Conservation (phyloP, 2,888 invertebrate species). For the Pinctada fucata region DNA sequence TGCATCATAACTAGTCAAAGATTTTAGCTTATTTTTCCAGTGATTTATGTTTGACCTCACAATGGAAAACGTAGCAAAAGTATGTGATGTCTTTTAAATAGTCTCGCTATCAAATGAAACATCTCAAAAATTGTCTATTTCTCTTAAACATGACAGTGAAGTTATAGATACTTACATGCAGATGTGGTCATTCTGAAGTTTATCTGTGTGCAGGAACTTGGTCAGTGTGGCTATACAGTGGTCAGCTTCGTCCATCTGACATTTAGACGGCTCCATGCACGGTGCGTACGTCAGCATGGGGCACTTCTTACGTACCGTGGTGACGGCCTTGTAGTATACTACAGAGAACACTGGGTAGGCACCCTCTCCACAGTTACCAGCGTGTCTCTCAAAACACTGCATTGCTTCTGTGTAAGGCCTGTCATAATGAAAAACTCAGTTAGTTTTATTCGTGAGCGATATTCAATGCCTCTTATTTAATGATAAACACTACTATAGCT, state of each 20-base stretch:
- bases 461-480: too few relatives aligned
- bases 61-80: too few relatives aligned
- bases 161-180: slow-evolving; percentile 16
- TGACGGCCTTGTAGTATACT: background rate
- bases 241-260: slow-evolving; percentile 17
- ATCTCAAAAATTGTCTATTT: too few relatives aligned
- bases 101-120: too few relatives aligned
- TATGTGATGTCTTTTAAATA: too few relatives aligned
- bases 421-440: background rate
- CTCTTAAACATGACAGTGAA: background rate
- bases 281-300: slow-evolving; percentile 13
- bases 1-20: too few relatives aligned
- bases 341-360: background rate
- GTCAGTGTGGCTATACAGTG: slow-evolving; percentile 6
- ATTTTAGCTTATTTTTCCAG: too few relatives aligned
- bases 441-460: too few relatives aligned
- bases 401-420: slow-evolving; percentile 24
- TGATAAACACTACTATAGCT: too few relatives aligned
- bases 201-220: background rate
- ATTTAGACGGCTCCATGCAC: slow-evolving; percentile 16
- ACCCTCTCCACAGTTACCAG: slow-evolving; percentile 13
- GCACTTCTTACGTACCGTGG: slow-evolving; percentile 4
- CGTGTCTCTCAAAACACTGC: slow-evolving; percentile 23
- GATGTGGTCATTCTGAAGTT: slow-evolving; percentile 19
- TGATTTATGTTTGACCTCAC: too few relatives aligned